A percentile compares a stretch with the other conserved stretches of the same genome.
Conservation (phyloP, 2,113 vertebrate genomes). For the Vulpes ferrilata region DNA sequence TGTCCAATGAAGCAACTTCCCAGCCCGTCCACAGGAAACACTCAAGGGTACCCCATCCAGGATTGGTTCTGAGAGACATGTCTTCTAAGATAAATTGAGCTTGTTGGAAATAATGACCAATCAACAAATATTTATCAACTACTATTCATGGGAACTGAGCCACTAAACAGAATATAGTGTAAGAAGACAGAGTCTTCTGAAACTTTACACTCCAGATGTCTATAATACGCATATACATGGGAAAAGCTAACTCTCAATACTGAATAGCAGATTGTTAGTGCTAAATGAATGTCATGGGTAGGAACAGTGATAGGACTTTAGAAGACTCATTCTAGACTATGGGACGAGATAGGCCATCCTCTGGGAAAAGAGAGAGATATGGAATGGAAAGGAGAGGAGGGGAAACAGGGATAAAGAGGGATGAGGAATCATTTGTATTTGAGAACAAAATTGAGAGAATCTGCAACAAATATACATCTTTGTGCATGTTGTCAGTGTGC, state of each 20-base stretch:
- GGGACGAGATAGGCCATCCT: neutral
- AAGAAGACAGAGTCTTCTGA: neutral
- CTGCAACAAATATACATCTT: neutral
- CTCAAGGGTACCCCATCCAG: neutral
- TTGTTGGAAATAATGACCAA: neutral
- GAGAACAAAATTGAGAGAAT: neutral
- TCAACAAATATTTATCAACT: neutral
- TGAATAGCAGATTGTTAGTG: neutral
- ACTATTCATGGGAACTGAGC: neutral
- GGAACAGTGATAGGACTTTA: neutral
- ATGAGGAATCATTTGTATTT: neutral
- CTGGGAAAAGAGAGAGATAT: neutral
- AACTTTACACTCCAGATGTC: neutral
- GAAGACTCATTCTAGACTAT: neutral
- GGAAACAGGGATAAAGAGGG: neutral
- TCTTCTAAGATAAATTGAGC: neutral
- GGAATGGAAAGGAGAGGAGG: neutral
- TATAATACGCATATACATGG: neutral
- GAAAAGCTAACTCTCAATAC: neutral
- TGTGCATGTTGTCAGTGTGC: neutral
- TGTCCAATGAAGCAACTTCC: neutral
- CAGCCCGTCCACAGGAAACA: neutral
- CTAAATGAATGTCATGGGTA: neutral
- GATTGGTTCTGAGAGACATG: neutral
- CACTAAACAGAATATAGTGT: neutral